Evolutionary conservation across 2,113 vertebrate genomes (phyloP).

Genomic region (Reinhardtius hippoglossoides): DNA sequence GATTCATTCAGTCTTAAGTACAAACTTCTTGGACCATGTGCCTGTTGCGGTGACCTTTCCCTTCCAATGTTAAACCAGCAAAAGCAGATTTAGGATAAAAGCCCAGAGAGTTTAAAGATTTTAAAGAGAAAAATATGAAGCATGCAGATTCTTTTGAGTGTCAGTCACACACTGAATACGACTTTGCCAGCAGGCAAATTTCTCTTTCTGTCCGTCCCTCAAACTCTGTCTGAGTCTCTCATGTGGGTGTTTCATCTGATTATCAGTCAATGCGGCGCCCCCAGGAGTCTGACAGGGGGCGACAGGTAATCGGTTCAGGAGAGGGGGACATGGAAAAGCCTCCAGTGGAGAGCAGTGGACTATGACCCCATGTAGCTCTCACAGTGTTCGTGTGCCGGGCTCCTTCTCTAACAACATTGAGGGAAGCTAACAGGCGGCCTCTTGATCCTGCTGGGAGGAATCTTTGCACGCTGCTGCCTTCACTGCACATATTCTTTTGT

Average conservation of each 20-base stretch:
- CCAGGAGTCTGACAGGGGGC: constrained; percentile 54
- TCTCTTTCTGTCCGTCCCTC: constrained; percentile 16
- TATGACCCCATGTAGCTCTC: constrained; percentile 34
- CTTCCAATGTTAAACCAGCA: no score
- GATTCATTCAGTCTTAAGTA: neutral
- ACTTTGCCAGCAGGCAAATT: constrained; percentile 50
- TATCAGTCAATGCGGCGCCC: constrained; percentile 51
- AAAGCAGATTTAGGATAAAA: neutral
- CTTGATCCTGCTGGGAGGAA: constrained; percentile 12
- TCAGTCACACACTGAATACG: constrained; percentile 11
- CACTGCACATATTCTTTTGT: neutral
- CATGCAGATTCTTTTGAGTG: constrained; percentile 9
- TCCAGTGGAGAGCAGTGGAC: constrained; percentile 49
- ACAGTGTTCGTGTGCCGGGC: neutral
- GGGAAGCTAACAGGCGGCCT: no score
- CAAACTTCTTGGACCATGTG: neutral
- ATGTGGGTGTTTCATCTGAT: constrained; percentile 50
- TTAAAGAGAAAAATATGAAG: neutral
- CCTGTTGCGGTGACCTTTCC: neutral
- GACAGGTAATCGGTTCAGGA: constrained; percentile 75
- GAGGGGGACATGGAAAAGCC: constrained; percentile 46
- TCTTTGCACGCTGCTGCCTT: constrained; percentile 6
- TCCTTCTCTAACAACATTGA: constrained; percentile 17
- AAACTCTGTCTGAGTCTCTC: constrained; percentile 22
- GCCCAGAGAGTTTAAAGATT: neutral